Evolutionary conservation across 2,113 vertebrate species (phyloP).

Genomic region (Sinocyclocheilus anshuiensis): DNA sequence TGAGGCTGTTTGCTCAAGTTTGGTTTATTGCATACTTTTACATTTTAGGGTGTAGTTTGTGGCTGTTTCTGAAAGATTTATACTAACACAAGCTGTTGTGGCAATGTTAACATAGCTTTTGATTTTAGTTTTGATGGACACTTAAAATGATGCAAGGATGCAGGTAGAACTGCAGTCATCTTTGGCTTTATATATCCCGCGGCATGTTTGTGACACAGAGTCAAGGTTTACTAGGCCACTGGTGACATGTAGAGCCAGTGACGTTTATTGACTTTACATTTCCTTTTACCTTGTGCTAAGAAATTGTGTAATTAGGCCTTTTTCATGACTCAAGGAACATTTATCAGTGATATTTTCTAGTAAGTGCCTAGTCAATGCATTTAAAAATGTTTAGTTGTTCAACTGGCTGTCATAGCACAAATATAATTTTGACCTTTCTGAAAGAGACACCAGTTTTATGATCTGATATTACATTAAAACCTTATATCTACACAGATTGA

Average conservation of each 20-base stretch:
- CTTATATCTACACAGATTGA: neutral
- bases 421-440: neutral
- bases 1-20: neutral
- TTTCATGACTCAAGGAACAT: neutral
- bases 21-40: neutral
- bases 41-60: no score
- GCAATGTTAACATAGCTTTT: no score
- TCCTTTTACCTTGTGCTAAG: no score
- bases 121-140: neutral
- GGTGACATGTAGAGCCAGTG: neutral
- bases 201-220: neutral
- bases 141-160: neutral
- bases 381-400: neutral
- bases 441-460: neutral
- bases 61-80: constrained; percentile 32
- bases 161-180: neutral
- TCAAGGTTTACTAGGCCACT: neutral
- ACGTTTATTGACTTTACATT: no score
- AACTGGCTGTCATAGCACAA: neutral
- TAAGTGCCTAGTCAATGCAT: neutral
- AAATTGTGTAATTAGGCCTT: neutral
- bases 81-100: constrained; percentile 4
- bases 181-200: neutral
- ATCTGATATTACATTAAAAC: neutral
- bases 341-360: neutral